Conservation (phyloP, 2,888 invertebrate genomes). For the Synanthedon vespiformis region DNA sequence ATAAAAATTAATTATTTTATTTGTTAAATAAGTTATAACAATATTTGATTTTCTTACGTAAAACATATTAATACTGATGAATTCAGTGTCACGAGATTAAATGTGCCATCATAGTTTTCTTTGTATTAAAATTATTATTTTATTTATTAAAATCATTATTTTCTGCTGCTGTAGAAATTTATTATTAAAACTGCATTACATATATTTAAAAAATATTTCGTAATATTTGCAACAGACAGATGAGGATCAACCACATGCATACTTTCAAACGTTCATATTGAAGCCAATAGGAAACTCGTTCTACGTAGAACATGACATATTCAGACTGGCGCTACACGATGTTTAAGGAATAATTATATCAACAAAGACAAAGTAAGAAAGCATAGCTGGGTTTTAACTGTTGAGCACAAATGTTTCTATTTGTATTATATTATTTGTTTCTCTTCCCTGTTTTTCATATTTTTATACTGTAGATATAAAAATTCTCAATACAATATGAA, state of each 20-base stretch:
- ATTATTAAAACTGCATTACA: no score
- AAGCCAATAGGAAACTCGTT: conserved; percentile 89
- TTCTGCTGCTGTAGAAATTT: no score
- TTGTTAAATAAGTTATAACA: no score
- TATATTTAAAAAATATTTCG: conserved; percentile 13
- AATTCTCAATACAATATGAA: background rate
- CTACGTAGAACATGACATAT: conserved; percentile 95
- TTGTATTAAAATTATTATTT: no score
- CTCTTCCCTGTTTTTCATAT: background rate
- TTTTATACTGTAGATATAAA: background rate
- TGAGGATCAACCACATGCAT: conserved; percentile 94
- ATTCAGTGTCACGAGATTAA: no score
- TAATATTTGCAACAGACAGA: conserved; percentile 84
- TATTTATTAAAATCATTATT: no score
- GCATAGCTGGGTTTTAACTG: conserved; percentile 13
- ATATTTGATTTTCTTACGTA: no score
- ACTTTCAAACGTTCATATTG: conserved; percentile 93
- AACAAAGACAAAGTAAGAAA: conserved; percentile 29
- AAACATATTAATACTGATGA: no score
- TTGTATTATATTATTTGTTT: background rate
- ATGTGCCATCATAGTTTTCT: no score
- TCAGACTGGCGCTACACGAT: conserved; percentile 93
- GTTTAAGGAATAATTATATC: conserved; percentile 21
- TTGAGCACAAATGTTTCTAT: background rate
- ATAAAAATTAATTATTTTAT: no score